Evolutionary conservation across 2,797 vertebrate species (phyloP), one percentile per base, ranked within the genome.

Genomic region (Coreius guichenoti): DNA sequence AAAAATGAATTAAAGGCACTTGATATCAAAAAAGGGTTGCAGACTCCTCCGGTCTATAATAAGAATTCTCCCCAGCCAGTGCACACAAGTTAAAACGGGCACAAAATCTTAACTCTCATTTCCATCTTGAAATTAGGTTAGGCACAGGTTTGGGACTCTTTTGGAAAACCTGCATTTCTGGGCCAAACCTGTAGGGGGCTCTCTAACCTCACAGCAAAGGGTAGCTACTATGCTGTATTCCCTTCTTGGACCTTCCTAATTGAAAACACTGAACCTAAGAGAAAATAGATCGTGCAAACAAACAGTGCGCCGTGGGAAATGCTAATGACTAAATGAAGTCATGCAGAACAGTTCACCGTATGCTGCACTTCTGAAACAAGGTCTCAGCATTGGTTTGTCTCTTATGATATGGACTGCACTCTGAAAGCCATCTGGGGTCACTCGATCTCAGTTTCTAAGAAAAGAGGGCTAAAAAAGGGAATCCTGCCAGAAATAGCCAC

Each of bases 101-200:
- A 79, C 43, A 49, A 80, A 80, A 26, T 23, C 19, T 80, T 68
- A 51, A 69, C 21, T 36, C 29, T 54, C 12, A 69, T 69, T 70
- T 81, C n/a, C 23, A 43, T 56, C 16, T 21, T 26, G 14, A n/a
- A 80, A 80, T 67, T 68, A 80, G 47, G 68, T 72, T 39, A 72
- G 33, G 9, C 0, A 2, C 9, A 72, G 16, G 49, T 73, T 58
- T 31, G 39, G 51, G 19, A 82, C 19, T n/a, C 16, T 73, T 61
- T 73, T 23, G 63, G 19, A 78, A 43, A 49, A 16, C 17, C 13
- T 84, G 82, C 21, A 85, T 17, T 90, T 89, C 77, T 79, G n/a
- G 76, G 33, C 75, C 33, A 23, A 47, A 74, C 69, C 90, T 86
- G 69, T 76, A 91, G 89, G 77, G 85, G 89, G 90, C 89, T 89